Conservation (phyloP, 2,797 vertebrate genomes). For the Melanotaenia nigrans region DNA sequence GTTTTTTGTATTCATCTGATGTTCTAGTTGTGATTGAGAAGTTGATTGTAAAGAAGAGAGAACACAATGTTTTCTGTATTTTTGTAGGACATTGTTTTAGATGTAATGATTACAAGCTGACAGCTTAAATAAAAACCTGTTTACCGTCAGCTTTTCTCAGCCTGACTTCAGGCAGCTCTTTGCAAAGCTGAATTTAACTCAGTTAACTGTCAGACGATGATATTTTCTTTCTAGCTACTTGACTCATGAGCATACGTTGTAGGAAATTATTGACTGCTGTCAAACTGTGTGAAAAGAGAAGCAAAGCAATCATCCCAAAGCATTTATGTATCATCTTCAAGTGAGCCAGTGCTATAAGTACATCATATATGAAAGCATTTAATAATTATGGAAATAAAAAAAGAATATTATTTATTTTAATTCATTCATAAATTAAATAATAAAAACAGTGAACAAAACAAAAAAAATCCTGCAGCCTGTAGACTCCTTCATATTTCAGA, state of each 20-base stretch:
- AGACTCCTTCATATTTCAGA: neutral
- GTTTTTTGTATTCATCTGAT: too few species aligned
- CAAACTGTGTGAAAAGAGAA: constrained; percentile 4
- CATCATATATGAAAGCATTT: neutral
- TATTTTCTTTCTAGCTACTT: neutral
- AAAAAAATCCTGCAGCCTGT: neutral
- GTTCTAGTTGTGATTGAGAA: neutral
- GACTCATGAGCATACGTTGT: constrained; percentile 16
- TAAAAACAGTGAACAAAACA: too few species aligned
- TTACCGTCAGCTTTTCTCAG: neutral
- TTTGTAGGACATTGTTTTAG: neutral
- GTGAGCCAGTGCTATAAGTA: constrained; percentile 8
- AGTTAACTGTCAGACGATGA: constrained; percentile 22
- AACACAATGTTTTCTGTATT: neutral
- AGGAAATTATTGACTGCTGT: constrained; percentile 14
- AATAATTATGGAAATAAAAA: too few species aligned
- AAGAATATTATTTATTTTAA: too few species aligned
- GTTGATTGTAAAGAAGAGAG: neutral
- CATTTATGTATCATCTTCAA: neutral
- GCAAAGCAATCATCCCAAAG: constrained; percentile 7
- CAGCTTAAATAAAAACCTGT: constrained; percentile 1
- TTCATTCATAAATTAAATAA: too few species aligned
- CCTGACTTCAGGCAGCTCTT: neutral
- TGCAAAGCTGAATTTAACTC: constrained; percentile 12
- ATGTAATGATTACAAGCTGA: neutral